These are phyloP conservation scores for Drosophila ogumai DNA, from an alignment of 1,140 invertebrate genomes.

Conservation along the genomic window DNA sequence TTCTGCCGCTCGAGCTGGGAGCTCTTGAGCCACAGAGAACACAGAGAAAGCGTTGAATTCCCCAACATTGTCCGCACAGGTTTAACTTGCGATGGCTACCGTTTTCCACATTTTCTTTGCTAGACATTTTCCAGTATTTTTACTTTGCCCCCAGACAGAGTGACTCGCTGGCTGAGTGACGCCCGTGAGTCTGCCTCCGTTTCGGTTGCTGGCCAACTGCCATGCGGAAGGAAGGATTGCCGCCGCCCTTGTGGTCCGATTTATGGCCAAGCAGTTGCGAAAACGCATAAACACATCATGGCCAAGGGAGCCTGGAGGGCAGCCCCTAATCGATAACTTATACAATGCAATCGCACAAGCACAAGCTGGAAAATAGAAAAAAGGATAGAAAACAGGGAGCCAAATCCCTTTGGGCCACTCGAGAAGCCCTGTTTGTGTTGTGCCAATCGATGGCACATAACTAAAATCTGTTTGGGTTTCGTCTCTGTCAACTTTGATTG, in stretches of 20 bases:
- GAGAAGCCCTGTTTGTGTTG: slow-evolving; percentile 6
- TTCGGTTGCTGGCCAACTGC: slow-evolving; percentile 48
- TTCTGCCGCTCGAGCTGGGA: slow-evolving; percentile 56
- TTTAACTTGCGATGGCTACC: slow-evolving; percentile 51
- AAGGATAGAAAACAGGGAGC: neutral
- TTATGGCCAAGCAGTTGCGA: slow-evolving; percentile 57
- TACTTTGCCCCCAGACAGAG: slow-evolving; percentile 16
- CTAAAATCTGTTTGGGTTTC: slow-evolving; percentile 33
- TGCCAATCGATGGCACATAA: slow-evolving; percentile 38
- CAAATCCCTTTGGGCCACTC: slow-evolving; percentile 32
- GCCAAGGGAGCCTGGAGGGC: slow-evolving; percentile 30
- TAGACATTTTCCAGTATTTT: slow-evolving; percentile 12
- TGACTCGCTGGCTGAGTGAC: slow-evolving; percentile 43
- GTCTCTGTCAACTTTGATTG: slow-evolving; percentile 33
- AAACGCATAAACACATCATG: slow-evolving; percentile 70
- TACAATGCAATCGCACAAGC: slow-evolving; percentile 27
- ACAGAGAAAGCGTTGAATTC: slow-evolving; percentile 43
- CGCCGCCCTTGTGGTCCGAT: slow-evolving; percentile 33
- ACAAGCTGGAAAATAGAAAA: neutral
- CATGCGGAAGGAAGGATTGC: slow-evolving; percentile 29
- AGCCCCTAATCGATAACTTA: slow-evolving; percentile 34
- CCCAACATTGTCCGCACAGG: slow-evolving; percentile 27
- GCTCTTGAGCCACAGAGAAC: slow-evolving; percentile 60
- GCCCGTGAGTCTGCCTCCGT: slow-evolving; percentile 40
- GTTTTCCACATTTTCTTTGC: slow-evolving; percentile 8